Percentiles rank a stretch among this genome's conserved stretches.
These are phyloP conservation scores for Falco peregrinus DNA, from an alignment of 2,797 vertebrate genomes.

Conservation along the genomic window DNA sequence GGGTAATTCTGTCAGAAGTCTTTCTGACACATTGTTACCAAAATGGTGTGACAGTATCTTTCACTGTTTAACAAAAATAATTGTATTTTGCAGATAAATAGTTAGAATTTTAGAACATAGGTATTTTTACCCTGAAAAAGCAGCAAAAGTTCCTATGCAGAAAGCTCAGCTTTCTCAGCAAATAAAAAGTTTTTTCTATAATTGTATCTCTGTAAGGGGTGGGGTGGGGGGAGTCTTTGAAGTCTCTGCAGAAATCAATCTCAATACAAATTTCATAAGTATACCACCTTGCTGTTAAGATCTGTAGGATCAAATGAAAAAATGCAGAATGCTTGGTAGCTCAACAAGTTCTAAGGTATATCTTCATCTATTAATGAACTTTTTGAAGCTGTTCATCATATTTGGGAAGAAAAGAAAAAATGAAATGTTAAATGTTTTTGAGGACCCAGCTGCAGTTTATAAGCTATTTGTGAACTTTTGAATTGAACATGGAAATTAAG, in stretches of 20 bases:
- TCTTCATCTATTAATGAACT: neutral
- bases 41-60: neutral
- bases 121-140: neutral
- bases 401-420: neutral
- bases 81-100: neutral
- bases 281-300: slow-evolving; percentile 44
- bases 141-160: neutral
- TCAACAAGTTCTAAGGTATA: neutral
- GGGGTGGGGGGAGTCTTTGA: slow-evolving; percentile 5
- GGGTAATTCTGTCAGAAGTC: neutral
- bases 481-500: neutral
- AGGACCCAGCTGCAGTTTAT: neutral
- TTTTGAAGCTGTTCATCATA: neutral
- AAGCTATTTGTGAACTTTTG: neutral
- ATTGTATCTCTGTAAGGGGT: neutral
- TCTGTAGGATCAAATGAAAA: slow-evolving; percentile 21
- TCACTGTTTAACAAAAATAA: neutral
- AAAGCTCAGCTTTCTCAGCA: neutral
- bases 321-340: slow-evolving; percentile 6
- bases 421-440: neutral
- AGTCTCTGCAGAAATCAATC: slow-evolving; percentile 26
- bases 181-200: neutral
- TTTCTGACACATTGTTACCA: neutral
- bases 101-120: neutral
- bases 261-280: slow-evolving; percentile 47